phyloP scores from a whole-genome alignment of 1,140 invertebrate genomes.

The Sinonovacula constricta region DNA sequence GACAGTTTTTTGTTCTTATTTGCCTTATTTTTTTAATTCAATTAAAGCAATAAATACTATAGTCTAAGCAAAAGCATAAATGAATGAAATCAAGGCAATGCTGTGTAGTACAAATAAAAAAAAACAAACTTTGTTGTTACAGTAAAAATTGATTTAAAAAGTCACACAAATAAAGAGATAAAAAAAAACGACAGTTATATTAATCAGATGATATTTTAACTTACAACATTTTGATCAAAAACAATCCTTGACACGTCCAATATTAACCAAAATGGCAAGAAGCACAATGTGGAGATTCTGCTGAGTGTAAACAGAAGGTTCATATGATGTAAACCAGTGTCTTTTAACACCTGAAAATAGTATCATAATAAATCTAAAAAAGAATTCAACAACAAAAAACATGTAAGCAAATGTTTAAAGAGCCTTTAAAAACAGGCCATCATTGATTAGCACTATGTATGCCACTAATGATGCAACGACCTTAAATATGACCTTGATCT shows the following conservation, averaged over 20 bases:
- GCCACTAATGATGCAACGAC: no score
- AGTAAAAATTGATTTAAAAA: background rate
- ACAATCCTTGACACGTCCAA: conserved; percentile 85
- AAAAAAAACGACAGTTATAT: background rate
- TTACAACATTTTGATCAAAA: conserved; percentile 81
- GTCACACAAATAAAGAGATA: background rate
- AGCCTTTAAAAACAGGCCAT: no score
- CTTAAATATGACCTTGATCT: no score
- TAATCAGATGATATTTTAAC: conserved; percentile 53
- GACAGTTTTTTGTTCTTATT: no score
- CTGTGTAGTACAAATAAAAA: background rate
- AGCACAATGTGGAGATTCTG: conserved; percentile 88
- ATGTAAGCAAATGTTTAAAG: no score
- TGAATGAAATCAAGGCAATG: background rate
- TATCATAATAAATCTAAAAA: no score
- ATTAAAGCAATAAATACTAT: background rate
- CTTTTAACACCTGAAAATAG: conserved; percentile 88
- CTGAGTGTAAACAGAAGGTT: conserved; percentile 91
- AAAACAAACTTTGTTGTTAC: background rate
- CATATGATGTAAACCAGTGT: conserved; percentile 93
- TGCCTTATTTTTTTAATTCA: background rate
- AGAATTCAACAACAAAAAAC: no score
- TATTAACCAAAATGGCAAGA: conserved; percentile 92
- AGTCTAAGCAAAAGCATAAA: background rate
- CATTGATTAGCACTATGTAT: no score